Evolutionary conservation across 2,113 vertebrate species (phyloP), one percentile per base, ranked within the genome.

Genomic region (Pluvialis apricaria): DNA sequence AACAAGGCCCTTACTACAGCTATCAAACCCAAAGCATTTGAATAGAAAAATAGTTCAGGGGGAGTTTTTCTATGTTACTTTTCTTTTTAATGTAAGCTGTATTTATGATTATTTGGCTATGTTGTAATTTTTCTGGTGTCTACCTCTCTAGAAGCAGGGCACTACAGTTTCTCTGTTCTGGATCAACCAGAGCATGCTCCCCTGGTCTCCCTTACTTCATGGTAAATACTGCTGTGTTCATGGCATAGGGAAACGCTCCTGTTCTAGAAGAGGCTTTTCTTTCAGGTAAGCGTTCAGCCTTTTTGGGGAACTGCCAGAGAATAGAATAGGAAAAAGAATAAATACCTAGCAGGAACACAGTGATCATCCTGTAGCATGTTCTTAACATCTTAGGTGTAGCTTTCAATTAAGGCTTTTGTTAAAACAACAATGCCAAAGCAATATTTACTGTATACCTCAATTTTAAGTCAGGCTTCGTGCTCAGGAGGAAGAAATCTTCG

Each of bases 1-100:
- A 34, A 26, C 7, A 28, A 36, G 1, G 18, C 28, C 6, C 1
- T 44, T 80, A 28, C 2, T 49, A 28, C 4, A 22, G 21, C 2
- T 42, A 31, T 38, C 15, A 51, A 64, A 73, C 4, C 7, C 3
- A 20, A 90, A 65, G 26, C 13, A 69, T 77, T 55, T 21, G 10
- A 86, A 64, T 29, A 47, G 5, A 57, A 78, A 84, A 79, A 25
- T 4, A 60, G 14, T 29, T 52, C 13, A 42, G 44, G 7, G 11
- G 44, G 20, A 86, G 4, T 10, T 65, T 77, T 86, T 54, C 11
- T 73, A 1, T 9, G 3, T 5, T 24, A 26, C 1, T 55, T 64
- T 28, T 22, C 10, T 32, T 77, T 51, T 68, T 47, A 51, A 44
- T 32, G 5, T 51, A 72, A 93, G 5, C 1, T 86, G 8, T n/a